Evolutionary conservation across 2,888 invertebrate species (phyloP).

Genomic region (Dicranocentrus wangi): DNA sequence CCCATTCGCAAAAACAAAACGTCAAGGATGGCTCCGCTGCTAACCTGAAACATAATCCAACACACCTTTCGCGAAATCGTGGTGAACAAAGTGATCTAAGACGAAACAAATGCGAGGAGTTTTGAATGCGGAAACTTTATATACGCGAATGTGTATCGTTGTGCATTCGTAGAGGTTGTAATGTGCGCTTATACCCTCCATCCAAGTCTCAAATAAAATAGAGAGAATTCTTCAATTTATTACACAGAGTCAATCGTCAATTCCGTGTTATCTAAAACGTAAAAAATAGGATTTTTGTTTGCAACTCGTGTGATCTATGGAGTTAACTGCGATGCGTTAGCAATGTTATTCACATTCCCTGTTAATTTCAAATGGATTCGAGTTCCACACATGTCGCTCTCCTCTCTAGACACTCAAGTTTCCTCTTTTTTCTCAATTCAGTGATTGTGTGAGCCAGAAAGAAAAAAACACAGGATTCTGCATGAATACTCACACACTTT

Average conservation of each 20-base stretch:
- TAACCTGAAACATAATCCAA: not conserved
- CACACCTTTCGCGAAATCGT: not conserved
- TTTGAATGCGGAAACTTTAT: not conserved
- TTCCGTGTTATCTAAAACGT: not conserved
- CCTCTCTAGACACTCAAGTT: not conserved
- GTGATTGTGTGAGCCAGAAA: not conserved
- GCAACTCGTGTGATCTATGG: no score
- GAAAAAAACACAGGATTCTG: slow-evolving; percentile 4
- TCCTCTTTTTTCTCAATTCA: not conserved
- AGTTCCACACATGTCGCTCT: not conserved
- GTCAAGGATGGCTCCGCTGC: not conserved
- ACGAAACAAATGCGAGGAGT: not conserved
- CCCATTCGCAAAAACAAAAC: not conserved
- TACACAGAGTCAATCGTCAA: slow-evolving; percentile 15
- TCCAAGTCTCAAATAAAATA: no score
- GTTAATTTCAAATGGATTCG: slow-evolving; percentile 11
- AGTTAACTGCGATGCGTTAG: no score
- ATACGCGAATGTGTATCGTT: no score
- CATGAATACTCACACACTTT: slow-evolving; percentile 17
- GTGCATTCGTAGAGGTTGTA: no score
- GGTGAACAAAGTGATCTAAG: no score
- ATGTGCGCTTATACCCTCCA: no score
- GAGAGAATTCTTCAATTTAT: slow-evolving; percentile 4
- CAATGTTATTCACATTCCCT: not conserved
- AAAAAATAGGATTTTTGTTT: no score